Evolutionary conservation across 1,140 invertebrate species (phyloP), one percentile per base, ranked within the genome.

Genomic region (Drosophila arizonae): DNA sequence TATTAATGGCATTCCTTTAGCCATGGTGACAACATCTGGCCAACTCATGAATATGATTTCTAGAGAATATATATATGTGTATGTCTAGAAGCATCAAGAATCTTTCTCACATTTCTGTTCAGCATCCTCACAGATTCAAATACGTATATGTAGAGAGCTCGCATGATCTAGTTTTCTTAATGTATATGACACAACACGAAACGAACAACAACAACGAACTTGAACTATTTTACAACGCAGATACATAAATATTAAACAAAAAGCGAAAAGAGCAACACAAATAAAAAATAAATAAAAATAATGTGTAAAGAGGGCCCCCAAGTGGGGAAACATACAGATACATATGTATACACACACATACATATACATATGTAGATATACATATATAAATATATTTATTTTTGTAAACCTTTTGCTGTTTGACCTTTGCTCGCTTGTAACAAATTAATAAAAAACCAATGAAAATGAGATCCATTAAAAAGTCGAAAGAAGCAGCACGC

Each of bases 141-240:
- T 6, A 24, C n/a, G 33, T 9, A 15, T 11, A 39, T 11, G 13
- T 9, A 39, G 3, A 39, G 36, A 39, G 36, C 21, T 17, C n/a
- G 51, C 28, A 54, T 68, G 71, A 61, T 73, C 71, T 68, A 73
- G 71, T 68, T 73, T 73, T 65, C 6, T 26, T 52, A 8, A 41
- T 15, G 64, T 48, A 33, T 56, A 61, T 67, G 71, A 73, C 57
- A 74, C 65, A 74, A 74, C 71, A 69, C 24, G 24, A 30, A 45
- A 60, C 36, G 24, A 72, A 54, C 50, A 52, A 41, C 54, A 60
- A 60, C 41, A 79, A 70, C 77, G 77, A 84, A 85, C 81, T 84
- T 84, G 81, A 85, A 80, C 77, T 77, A 80, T 80, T 80, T 77
- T 73, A 73, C 54, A 62, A 17, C 68, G 68, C 79, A 74, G 45